These are phyloP conservation scores for Gadopsis marmoratus DNA, from an alignment of 2,797 vertebrate genomes.

Conservation along the genomic window DNA sequence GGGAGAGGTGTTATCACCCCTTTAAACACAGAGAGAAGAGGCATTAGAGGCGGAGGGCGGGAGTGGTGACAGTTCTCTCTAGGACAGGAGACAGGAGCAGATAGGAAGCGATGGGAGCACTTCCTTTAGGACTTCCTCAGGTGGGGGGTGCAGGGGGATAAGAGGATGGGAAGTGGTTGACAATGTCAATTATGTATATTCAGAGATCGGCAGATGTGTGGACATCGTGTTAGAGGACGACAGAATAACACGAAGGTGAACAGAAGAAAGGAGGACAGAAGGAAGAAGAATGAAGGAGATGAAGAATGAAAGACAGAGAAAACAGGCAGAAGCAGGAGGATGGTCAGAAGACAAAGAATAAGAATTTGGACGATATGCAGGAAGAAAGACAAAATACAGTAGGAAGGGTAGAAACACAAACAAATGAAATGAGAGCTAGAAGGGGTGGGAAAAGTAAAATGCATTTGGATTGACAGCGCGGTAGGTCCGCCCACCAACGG, in stretches of 20 bases:
- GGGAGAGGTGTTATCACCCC: constrained; percentile 74
- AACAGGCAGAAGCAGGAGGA: too few relatives aligned
- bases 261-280: neutral
- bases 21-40: constrained; percentile 71
- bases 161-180: constrained; percentile 7
- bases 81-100: constrained; percentile 65
- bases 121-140: constrained; percentile 59
- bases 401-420: neutral
- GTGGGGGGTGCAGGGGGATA: constrained; percentile 9
- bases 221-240: neutral
- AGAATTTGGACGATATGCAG: too few relatives aligned
- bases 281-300: neutral
- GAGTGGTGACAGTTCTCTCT: constrained; percentile 75
- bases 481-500: neutral
- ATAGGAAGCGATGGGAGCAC: constrained; percentile 60
- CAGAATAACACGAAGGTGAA: neutral
- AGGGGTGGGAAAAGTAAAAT: neutral
- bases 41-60: constrained; percentile 73
- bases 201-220: neutral
- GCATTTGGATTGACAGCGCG: neutral
- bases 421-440: neutral
- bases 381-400: neutral
- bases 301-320: neutral
- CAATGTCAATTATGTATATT: constrained; percentile 13
- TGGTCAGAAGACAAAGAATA: too few relatives aligned